These are phyloP conservation scores for Leptinotarsa lineolata DNA, from an alignment of 1,140 invertebrate genomes.

Conservation along the genomic window DNA sequence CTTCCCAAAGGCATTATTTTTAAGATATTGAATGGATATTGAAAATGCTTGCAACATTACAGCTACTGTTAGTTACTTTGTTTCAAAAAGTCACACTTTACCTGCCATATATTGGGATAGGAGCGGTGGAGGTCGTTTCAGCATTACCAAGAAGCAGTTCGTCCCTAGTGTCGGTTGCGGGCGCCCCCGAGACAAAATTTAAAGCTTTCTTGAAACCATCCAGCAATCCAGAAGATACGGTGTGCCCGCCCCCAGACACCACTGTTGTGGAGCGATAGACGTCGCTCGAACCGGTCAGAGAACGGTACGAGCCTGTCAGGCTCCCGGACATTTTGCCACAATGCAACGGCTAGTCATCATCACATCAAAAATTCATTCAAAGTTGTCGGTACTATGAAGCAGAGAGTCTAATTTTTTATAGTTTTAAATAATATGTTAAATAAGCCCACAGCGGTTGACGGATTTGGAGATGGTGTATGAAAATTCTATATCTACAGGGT, in stretches of 20 bases:
- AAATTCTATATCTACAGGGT: too few relatives aligned
- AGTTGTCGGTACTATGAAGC: background rate
- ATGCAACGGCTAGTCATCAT: constrained; percentile 16
- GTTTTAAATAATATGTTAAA: background rate
- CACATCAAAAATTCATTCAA: constrained; percentile 30
- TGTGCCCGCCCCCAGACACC: constrained; percentile 62
- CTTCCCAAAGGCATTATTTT: too few relatives aligned
- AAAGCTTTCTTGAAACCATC: constrained; percentile 68
- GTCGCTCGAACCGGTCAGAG: constrained; percentile 64
- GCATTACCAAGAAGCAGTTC: constrained; percentile 58
- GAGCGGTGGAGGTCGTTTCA: constrained; percentile 4
- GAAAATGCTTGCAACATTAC: background rate
- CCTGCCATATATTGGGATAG: background rate
- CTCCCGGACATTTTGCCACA: constrained; percentile 52
- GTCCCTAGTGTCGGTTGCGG: constrained; percentile 56
- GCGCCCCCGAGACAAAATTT: constrained; percentile 59
- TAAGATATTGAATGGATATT: background rate
- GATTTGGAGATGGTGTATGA: too few relatives aligned
- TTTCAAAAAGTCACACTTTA: background rate
- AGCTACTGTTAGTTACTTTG: background rate
- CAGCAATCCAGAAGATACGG: constrained; percentile 59
- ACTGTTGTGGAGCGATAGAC: constrained; percentile 69
- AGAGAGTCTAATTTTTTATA: background rate
- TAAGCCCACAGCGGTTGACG: too few relatives aligned
- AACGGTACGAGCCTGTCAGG: constrained; percentile 67